These are phyloP conservation scores for Drosophila neutralis DNA, from an alignment of 2,888 invertebrate genomes.

Conservation along the genomic window DNA sequence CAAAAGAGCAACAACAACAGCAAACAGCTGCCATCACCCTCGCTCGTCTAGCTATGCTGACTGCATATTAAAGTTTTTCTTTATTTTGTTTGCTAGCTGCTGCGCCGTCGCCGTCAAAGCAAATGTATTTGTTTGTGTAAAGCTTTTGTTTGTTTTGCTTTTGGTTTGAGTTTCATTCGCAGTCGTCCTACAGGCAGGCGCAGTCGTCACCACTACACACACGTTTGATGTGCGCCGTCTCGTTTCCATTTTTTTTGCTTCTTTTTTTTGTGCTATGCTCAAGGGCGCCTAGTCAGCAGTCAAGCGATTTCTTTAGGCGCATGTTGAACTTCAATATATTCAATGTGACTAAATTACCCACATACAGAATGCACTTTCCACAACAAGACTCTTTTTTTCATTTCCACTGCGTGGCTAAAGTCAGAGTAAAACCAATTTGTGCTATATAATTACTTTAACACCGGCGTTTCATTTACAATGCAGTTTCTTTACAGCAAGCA, in stretches of 20 bases:
- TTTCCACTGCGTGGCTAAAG: not conserved
- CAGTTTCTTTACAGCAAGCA: not conserved
- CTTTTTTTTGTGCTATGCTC: not conserved
- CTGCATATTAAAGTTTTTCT: constrained; percentile 71
- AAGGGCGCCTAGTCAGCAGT: not conserved
- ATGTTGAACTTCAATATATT: not conserved
- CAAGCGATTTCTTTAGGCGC: not conserved
- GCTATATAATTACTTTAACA: not conserved
- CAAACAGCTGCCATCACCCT: constrained; percentile 48
- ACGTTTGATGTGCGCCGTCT: constrained; percentile 15
- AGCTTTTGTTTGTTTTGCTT: constrained; percentile 54
- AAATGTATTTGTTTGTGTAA: constrained; percentile 35
- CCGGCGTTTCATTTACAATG: not conserved
- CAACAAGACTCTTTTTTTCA: not conserved
- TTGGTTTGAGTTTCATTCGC: constrained; percentile 31
- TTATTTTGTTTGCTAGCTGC: constrained; percentile 39
- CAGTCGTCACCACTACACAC: constrained; percentile 1
- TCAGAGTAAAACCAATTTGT: not conserved
- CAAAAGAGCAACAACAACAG: constrained; percentile 51
- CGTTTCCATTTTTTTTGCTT: not conserved
- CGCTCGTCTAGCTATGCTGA: constrained; percentile 51
- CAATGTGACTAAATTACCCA: not conserved
- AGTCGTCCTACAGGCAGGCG: constrained; percentile 30
- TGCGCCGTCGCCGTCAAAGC: constrained; percentile 39
- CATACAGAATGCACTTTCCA: not conserved